These are phyloP conservation scores for Buathra laborator DNA, from an alignment of 2,888 invertebrate species.

Conservation along the genomic window DNA sequence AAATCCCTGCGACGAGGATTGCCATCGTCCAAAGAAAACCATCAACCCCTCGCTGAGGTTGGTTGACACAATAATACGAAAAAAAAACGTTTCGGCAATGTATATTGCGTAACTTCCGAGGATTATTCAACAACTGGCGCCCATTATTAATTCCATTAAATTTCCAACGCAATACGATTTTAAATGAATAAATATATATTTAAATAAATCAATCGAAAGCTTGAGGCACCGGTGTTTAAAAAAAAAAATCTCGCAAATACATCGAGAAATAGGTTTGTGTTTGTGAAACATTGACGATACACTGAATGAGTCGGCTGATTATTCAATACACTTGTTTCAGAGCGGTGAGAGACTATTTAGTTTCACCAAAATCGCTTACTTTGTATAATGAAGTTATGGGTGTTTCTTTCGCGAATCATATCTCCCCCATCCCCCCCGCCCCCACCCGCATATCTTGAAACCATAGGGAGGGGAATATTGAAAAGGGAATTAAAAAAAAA, in stretches of 20 bases:
- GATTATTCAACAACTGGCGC: neutral
- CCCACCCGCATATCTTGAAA: neutral
- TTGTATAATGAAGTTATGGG: conserved; percentile 13
- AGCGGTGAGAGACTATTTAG: neutral
- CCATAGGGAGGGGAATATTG: neutral
- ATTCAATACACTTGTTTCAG: neutral
- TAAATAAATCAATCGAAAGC: neutral
- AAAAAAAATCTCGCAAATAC: neutral
- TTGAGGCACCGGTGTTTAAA: neutral
- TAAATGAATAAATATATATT: neutral
- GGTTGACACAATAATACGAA: neutral
- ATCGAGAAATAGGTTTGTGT: neutral
- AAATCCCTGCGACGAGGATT: neutral
- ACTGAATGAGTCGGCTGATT: neutral
- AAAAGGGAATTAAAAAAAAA: neutral
- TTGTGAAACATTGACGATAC: neutral
- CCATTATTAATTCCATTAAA: neutral
- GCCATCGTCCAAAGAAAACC: conserved; percentile 21
- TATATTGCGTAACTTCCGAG: neutral
- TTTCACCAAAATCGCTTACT: neutral
- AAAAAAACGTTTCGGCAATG: neutral
- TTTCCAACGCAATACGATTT: neutral
- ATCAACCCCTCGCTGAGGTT: neutral
- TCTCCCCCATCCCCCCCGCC: too few species aligned
- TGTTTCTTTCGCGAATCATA: neutral